phyloP scores from a whole-genome alignment of 2,113 vertebrate species.

The Morone saxatilis region DNA sequence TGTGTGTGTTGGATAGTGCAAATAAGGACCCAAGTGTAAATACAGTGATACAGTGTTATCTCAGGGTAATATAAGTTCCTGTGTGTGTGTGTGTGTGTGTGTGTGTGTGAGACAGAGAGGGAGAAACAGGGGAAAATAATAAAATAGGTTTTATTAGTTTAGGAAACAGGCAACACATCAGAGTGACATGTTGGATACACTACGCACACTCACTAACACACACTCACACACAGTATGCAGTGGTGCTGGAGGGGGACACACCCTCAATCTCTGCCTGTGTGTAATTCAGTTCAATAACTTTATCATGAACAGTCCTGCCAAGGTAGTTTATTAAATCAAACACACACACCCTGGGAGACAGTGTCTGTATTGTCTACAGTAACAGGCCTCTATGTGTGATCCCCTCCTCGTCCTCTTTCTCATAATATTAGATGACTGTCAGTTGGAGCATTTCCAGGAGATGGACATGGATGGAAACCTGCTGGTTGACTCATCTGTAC shows the following conservation, averaged over 20 bases:
- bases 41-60: not conserved
- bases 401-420: slow-evolving; percentile 2
- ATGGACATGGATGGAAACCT: slow-evolving; percentile 29
- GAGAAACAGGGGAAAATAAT: not conserved
- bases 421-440: slow-evolving; percentile 25
- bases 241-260: slow-evolving; percentile 40
- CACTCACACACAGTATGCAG: slow-evolving; percentile 16
- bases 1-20: not conserved
- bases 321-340: slow-evolving; percentile 45
- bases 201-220: slow-evolving; percentile 12
- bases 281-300: slow-evolving; percentile 49
- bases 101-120: not conserved
- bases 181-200: not conserved
- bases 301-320: slow-evolving; percentile 32
- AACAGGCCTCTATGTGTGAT: slow-evolving; percentile 9
- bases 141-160: not conserved
- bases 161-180: not conserved
- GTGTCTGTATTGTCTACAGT: not conserved
- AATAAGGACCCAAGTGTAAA: not conserved
- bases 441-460: slow-evolving; percentile 21
- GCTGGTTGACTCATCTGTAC: slow-evolving; percentile 29
- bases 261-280: slow-evolving; percentile 26
- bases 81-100: not conserved
- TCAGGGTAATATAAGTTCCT: not conserved
- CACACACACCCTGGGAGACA: slow-evolving; percentile 15